A percentile compares a stretch with the other conserved stretches of the same genome.
These are phyloP conservation scores for Saccopteryx bilineata DNA, from an alignment of 2,113 vertebrate species.

Conservation along the genomic window DNA sequence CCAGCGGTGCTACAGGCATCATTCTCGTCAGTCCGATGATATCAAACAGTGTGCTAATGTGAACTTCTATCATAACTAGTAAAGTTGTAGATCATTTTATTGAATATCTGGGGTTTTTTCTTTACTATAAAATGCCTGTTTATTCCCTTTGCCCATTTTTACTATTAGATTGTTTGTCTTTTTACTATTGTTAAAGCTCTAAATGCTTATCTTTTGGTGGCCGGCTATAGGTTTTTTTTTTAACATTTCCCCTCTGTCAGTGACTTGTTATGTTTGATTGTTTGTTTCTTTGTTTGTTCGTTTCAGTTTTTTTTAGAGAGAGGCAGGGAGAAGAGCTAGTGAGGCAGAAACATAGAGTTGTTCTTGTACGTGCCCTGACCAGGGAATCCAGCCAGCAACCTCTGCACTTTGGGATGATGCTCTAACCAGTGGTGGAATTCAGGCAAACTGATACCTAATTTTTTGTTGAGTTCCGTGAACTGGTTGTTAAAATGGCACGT, in stretches of 20 bases:
- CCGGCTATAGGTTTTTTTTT: neutral
- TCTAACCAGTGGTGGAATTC: too few species aligned
- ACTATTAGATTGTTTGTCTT: neutral
- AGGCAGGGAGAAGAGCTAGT: too few species aligned
- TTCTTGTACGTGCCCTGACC: too few species aligned
- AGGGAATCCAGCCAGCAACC: too few species aligned
- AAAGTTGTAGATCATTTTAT: neutral
- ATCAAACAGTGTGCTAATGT: neutral
- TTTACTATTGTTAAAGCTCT: neutral
- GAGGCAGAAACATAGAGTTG: too few species aligned
- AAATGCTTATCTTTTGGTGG: neutral
- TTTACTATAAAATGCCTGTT: neutral
- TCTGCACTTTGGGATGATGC: too few species aligned
- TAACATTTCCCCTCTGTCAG: neutral
- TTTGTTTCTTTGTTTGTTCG: neutral
- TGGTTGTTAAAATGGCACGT: too few species aligned
- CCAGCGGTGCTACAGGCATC: fast-evolving
- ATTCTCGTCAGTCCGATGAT: neutral
- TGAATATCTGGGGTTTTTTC: neutral
- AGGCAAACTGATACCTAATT: too few species aligned
- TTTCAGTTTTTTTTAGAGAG: too few species aligned
- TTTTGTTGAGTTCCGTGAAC: too few species aligned
- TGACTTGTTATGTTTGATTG: neutral
- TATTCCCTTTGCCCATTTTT: neutral
- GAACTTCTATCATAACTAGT: neutral